phyloP scores from a whole-genome alignment of 1,140 invertebrate species.

The Agrilus planipennis region DNA sequence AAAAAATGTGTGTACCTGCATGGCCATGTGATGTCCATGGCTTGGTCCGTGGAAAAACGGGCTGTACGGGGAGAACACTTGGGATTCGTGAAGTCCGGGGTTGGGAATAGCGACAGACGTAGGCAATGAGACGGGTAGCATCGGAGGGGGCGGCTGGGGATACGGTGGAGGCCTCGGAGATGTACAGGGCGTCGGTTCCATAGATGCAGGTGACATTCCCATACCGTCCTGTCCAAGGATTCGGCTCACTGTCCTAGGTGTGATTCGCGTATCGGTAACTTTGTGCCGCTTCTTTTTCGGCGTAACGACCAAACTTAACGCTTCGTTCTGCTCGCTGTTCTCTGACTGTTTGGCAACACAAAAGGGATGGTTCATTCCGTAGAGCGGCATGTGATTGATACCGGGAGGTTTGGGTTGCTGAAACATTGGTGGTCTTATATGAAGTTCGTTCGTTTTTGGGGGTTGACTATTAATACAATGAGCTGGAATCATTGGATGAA shows the following conservation, averaged over 20 bases:
- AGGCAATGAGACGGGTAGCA: slow-evolving; percentile 76
- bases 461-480: slow-evolving; percentile 40
- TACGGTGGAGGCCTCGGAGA: slow-evolving; percentile 58
- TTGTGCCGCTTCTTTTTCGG: slow-evolving; percentile 95
- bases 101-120: slow-evolving; percentile 93
- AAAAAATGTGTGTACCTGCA: slow-evolving; percentile 24
- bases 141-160: slow-evolving; percentile 63
- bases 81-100: slow-evolving; percentile 87
- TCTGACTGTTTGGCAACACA: slow-evolving; percentile 49
- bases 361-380: slow-evolving; percentile 55
- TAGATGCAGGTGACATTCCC: slow-evolving; percentile 44
- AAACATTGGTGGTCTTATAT: slow-evolving; percentile 53
- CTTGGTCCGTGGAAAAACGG: slow-evolving; percentile 61
- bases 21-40: slow-evolving; percentile 40
- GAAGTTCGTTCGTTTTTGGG: slow-evolving; percentile 53
- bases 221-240: slow-evolving; percentile 71
- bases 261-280: slow-evolving; percentile 91
- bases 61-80: slow-evolving; percentile 83
- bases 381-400: slow-evolving; percentile 51
- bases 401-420: slow-evolving; percentile 64
- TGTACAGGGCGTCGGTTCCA: slow-evolving; percentile 37
- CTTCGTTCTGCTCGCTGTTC: slow-evolving; percentile 83
- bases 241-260: slow-evolving; percentile 77
- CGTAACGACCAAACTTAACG: slow-evolving; percentile 82
- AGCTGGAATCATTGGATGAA: slow-evolving; percentile 25